Base-by-base conservation (phyloP, 2,113 vertebrate genomes). In the Corythoichthys haematopterus region DNA sequence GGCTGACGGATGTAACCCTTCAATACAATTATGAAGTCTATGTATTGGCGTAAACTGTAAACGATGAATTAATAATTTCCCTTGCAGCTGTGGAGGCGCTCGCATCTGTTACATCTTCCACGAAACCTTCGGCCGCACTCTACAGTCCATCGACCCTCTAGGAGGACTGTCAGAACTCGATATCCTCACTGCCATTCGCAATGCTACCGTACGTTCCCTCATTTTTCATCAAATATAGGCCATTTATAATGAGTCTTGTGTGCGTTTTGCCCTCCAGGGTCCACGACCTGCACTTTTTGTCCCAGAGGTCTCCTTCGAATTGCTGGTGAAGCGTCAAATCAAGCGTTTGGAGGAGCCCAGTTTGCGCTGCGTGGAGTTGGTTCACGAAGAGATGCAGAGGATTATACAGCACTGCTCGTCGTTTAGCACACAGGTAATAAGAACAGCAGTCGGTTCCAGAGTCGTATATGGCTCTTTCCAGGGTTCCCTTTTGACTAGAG, bases 21-120 rank as follows among this genome's bases (percentile, higher is more conserved):
- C 20, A 28, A 28, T 28, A 28, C 20, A 28, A 28, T 28, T 28
- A 28, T 28, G 20, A 28, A 28, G 20, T 28, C 20, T 28, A 28
- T 28, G 20, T 28, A 28, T 28, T 28, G 20, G 20, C 20, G 20
- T 28, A 28, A 28, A 28, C 20, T 28, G 20, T 28, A 28, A 28
- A 28, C 20, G 20, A 28, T 28, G 38, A 69, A 73, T 66, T 15
- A 46, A 0, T 80, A 28, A 28, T 28, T 50, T 83, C 37, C 64
- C 57, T 58, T 65, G 65, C 85, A 91, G 92, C 52, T 93, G 92
- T 14, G 92, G 93, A 0, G 92, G 93, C 6, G 92, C 93, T 64
- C 88, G 92, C 8, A 93, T 93, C 75, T 93, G 92, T 80, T 93
- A 93, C 76, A 93, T 93, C 76, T 93, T 93, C 85, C 92, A 93